Evolutionary conservation across 2,888 invertebrate genomes (phyloP).

Genomic region (Hybos culiciformis): DNA sequence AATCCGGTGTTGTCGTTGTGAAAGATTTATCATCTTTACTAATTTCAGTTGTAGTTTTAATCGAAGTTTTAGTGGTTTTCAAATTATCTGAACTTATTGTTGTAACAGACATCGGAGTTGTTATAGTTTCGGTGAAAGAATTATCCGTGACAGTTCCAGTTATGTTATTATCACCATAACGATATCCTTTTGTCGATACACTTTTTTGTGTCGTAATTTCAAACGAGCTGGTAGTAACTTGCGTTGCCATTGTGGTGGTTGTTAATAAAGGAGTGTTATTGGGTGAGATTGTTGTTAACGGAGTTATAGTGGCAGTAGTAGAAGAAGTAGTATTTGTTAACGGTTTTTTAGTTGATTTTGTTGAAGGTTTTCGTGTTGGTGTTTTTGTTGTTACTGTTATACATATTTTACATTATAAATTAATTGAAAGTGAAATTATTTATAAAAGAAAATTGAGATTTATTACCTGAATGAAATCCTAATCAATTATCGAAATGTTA

Average conservation of each 20-base stretch:
- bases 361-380: conserved; percentile 18
- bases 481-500: too few species aligned
- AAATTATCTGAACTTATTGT: conserved; percentile 5
- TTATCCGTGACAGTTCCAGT: conserved; percentile 22
- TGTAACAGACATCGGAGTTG: conserved; percentile 7
- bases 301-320: background rate
- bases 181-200: conserved; percentile 17
- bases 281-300: conserved; percentile 5
- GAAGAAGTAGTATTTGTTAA: conserved; percentile 18
- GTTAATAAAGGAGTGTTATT: conserved; percentile 1
- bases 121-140: conserved; percentile 7
- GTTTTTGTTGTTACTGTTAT: conserved; percentile 12
- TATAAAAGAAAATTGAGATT: too few species aligned
- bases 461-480: too few species aligned
- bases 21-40: conserved; percentile 7
- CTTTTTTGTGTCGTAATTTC: conserved; percentile 11
- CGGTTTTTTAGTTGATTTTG: conserved; percentile 23
- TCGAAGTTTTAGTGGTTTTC: background rate
- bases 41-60: conserved; percentile 2
- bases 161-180: conserved; percentile 35
- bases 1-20: conserved; percentile 9
- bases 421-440: too few species aligned
- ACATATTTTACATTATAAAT: too few species aligned
- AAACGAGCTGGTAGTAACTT: conserved; percentile 7
- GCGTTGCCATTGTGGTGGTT: conserved; percentile 9